phyloP scores from a whole-genome alignment of 2,113 vertebrate genomes.

The Machaerirhynchus nigripectus region DNA sequence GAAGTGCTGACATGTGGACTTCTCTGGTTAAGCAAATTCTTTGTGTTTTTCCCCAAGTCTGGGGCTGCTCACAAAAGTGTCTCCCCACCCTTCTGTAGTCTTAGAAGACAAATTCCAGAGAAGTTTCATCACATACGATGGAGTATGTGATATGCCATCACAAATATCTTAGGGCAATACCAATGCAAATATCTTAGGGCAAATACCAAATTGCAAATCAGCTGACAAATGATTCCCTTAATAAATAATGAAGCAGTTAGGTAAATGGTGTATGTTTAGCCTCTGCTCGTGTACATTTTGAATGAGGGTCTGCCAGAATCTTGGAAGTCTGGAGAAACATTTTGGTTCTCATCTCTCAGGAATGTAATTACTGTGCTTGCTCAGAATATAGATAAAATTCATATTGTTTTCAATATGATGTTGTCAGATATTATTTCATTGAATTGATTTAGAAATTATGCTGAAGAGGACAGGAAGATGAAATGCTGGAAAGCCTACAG shows the following conservation, averaged over 20 bases:
- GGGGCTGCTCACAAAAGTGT: not conserved
- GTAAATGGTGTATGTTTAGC: not conserved
- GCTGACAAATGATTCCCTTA: not conserved
- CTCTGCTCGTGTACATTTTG: not conserved
- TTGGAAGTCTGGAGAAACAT: not conserved
- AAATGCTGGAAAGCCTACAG: not conserved
- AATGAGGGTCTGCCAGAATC: not conserved
- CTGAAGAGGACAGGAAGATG: not conserved
- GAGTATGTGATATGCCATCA: not conserved
- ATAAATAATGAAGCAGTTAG: slow-evolving; percentile 5
- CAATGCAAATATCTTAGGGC: not conserved
- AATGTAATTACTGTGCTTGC: not conserved
- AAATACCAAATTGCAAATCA: not conserved
- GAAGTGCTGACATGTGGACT: not conserved
- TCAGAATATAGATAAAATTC: not conserved
- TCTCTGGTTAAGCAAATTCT: not conserved
- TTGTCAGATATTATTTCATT: not conserved
- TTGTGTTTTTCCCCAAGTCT: not conserved
- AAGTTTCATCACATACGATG: not conserved
- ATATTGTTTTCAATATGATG: not conserved
- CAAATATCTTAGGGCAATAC: not conserved
- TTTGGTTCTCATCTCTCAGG: not conserved
- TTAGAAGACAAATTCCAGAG: not conserved
- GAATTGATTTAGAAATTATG: not conserved
- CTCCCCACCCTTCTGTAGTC: not conserved